Conservation (phyloP, 2,888 invertebrate genomes). For the Hypomecis atomaria region DNA sequence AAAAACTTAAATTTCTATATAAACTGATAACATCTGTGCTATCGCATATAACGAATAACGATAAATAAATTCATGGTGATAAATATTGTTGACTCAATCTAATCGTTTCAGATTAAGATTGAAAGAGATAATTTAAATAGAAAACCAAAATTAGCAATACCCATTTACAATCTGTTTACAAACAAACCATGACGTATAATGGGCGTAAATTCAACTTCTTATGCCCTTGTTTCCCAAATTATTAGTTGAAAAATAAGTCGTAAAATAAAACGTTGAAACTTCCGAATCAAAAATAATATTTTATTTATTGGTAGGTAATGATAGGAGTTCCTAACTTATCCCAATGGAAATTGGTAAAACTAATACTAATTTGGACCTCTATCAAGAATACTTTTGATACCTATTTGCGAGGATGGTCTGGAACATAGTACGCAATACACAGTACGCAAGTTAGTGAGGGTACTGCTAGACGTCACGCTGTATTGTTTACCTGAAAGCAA, state of each 20-base stretch:
- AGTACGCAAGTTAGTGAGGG: background rate
- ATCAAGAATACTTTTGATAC: no score
- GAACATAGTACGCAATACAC: background rate
- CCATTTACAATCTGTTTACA: conserved; percentile 24
- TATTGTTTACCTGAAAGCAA: conserved; percentile 55
- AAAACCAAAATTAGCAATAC: conserved; percentile 5
- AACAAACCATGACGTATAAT: conserved; percentile 24
- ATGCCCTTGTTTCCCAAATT: background rate
- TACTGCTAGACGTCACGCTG: conserved; percentile 6
- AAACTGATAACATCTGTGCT: conserved; percentile 22
- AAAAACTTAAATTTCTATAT: conserved; percentile 21
- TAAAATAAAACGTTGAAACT: background rate
- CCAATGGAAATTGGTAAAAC: no score
- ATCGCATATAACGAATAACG: conserved; percentile 11
- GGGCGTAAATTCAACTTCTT: background rate
- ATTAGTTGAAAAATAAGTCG: background rate
- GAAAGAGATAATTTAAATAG: background rate
- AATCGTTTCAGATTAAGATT: conserved; percentile 23
- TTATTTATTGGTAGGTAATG: no score
- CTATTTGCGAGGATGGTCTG: no score
- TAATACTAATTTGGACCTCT: no score
- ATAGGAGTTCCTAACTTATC: no score
- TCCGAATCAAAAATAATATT: no score
- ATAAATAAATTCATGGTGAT: conserved; percentile 29
- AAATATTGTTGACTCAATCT: conserved; percentile 18